A percentile compares a stretch with the other conserved stretches of the same genome.
Conservation (phyloP, 2,113 vertebrate species). For the Chaetops frenatus region DNA sequence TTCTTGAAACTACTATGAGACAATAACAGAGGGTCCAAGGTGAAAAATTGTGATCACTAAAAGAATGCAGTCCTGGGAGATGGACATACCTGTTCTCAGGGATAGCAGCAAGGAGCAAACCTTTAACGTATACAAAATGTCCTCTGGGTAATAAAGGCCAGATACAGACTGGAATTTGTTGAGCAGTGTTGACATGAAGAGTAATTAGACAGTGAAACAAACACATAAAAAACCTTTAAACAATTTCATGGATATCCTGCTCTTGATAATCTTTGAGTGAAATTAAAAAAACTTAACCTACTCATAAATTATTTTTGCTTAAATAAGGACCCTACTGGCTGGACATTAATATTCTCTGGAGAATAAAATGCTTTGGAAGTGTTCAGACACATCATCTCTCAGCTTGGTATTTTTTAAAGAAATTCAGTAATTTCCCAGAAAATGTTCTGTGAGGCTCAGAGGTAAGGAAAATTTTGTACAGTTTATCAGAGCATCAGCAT, state of each 20-base stretch:
- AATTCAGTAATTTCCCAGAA: not conserved
- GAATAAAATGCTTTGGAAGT: not conserved
- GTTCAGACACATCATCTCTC: not conserved
- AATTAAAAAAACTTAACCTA: not conserved
- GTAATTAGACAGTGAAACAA: not conserved
- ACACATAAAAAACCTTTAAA: not conserved
- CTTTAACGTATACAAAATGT: not conserved
- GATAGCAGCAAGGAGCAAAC: not conserved
- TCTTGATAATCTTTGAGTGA: not conserved
- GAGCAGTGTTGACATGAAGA: not conserved
- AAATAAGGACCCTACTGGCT: not conserved
- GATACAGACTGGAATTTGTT: not conserved
- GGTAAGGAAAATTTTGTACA: not conserved
- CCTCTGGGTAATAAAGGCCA: not conserved
- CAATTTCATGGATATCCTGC: not conserved
- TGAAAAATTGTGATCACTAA: not conserved
- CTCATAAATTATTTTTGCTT: not conserved
- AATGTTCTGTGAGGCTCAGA: not conserved
- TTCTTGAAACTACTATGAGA: not conserved
- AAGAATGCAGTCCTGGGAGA: not conserved
- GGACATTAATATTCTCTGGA: not conserved
- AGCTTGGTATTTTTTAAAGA: not conserved
- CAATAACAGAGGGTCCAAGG: not conserved
- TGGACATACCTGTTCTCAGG: not conserved
- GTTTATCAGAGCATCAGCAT: not conserved